phyloP scores from a whole-genome alignment of 2,113 vertebrate genomes.

The Psittacus erithacus region DNA sequence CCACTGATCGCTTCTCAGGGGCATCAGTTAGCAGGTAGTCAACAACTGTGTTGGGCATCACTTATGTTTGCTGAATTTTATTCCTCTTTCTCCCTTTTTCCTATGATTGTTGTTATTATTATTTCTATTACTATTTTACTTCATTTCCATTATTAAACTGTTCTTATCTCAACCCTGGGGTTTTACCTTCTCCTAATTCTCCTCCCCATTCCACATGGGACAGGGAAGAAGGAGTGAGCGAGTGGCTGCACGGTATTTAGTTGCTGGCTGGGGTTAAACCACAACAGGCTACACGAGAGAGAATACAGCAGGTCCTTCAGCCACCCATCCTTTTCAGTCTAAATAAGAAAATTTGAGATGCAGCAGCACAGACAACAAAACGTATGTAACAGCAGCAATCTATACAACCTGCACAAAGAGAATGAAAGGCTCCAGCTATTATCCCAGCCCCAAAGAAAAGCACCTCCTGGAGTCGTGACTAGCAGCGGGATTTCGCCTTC shows the following conservation, averaged over 20 bases:
- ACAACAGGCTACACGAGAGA: not conserved
- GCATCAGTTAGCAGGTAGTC: not conserved
- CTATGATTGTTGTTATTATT: not conserved
- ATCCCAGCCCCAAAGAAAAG: not conserved
- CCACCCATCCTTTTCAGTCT: not conserved
- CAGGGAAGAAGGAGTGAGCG: not conserved
- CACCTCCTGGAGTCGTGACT: not conserved
- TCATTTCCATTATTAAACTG: not conserved
- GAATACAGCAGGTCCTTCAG: not conserved
- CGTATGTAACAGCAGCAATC: not conserved
- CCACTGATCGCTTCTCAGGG: not conserved
- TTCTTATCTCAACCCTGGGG: not conserved
- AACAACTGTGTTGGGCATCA: not conserved
- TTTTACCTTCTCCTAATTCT: not conserved
- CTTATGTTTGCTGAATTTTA: not conserved
- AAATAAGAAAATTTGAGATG: not conserved
- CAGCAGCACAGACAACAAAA: not conserved
- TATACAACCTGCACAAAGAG: not conserved
- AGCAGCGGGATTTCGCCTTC: not conserved
- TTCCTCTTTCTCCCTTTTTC: not conserved
- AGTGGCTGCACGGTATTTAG: not conserved
- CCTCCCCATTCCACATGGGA: not conserved
- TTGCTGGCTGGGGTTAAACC: not conserved
- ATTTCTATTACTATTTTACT: not conserved
- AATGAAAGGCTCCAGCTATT: not conserved